These are phyloP conservation scores for Phataginus tetradactyla DNA, from an alignment of 2,797 vertebrate genomes.

Conservation along the genomic window DNA sequence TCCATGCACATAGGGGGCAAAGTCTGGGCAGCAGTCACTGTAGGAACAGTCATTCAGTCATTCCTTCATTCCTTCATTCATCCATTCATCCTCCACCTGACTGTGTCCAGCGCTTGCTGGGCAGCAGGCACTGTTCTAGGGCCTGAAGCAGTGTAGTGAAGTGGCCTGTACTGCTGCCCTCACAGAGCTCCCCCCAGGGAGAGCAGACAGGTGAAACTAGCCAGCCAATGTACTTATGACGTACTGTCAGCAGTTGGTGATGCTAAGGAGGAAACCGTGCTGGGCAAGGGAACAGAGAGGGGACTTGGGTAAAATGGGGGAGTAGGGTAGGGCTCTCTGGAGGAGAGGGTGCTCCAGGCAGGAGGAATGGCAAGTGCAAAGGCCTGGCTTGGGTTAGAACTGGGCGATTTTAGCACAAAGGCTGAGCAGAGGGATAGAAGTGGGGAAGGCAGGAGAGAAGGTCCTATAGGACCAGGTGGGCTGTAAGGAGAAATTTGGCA, in stretches of 20 bases:
- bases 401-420: background rate
- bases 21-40: background rate
- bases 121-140: background rate
- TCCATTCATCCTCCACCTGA: no score
- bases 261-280: background rate
- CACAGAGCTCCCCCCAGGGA: background rate
- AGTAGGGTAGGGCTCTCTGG: background rate
- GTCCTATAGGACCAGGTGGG: accelerated
- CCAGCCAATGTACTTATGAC: background rate
- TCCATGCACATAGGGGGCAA: no score
- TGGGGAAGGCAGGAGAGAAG: background rate
- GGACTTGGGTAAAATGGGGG: accelerated
- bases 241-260: background rate
- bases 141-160: accelerated
- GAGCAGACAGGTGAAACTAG: background rate
- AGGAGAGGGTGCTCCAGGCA: background rate
- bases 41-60: background rate
- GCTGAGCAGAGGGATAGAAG: background rate
- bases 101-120: background rate
- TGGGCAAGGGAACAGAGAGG: background rate
- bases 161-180: accelerated
- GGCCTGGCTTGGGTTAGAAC: accelerated
- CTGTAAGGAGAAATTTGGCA: background rate
- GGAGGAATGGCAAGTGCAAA: background rate
- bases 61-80: no score